Percentiles rank a stretch among this genome's conserved stretches.
Evolutionary conservation across 2,797 vertebrate genomes (phyloP).

Genomic region (Pantherophis alleghaniensis): DNA sequence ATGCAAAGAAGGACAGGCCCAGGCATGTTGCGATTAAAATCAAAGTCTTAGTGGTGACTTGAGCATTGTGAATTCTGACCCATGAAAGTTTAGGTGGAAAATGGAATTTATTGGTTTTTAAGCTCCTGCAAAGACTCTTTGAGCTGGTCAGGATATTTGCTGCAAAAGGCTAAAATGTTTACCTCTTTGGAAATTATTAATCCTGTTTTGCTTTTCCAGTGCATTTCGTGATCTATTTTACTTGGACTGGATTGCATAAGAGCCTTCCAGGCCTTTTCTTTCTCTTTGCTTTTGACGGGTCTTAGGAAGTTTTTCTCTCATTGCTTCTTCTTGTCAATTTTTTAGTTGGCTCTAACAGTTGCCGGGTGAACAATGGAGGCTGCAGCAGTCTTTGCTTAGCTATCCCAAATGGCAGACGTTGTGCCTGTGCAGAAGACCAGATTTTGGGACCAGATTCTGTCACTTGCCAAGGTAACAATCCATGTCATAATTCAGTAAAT

Average conservation of each 20-base stretch:
- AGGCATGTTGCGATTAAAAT: not conserved
- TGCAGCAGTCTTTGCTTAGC: conserved; percentile 96
- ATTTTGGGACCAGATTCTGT: conserved; percentile 82
- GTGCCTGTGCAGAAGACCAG: conserved; percentile 94
- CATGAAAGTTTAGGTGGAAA: not conserved
- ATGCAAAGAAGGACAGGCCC: not conserved
- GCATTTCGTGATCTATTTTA: not conserved
- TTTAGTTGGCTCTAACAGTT: conserved; percentile 85
- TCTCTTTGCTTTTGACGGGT: not conserved
- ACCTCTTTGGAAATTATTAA: not conserved
- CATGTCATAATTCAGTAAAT: not conserved
- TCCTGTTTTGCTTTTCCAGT: not conserved
- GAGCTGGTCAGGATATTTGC: not conserved
- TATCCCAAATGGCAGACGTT: conserved; percentile 85
- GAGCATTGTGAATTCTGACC: not conserved
- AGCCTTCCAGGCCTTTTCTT: not conserved
- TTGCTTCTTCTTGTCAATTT: not conserved
- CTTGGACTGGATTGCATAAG: not conserved
- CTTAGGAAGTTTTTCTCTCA: not conserved
- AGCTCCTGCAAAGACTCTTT: not conserved
- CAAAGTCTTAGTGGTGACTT: not conserved
- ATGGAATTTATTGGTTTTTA: not conserved
- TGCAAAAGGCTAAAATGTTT: not conserved
- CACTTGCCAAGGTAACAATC: conserved; percentile 88
- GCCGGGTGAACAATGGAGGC: conserved; percentile 90